Conservation (phyloP, 2,113 vertebrate species). For the Salvelinus namaycush region DNA sequence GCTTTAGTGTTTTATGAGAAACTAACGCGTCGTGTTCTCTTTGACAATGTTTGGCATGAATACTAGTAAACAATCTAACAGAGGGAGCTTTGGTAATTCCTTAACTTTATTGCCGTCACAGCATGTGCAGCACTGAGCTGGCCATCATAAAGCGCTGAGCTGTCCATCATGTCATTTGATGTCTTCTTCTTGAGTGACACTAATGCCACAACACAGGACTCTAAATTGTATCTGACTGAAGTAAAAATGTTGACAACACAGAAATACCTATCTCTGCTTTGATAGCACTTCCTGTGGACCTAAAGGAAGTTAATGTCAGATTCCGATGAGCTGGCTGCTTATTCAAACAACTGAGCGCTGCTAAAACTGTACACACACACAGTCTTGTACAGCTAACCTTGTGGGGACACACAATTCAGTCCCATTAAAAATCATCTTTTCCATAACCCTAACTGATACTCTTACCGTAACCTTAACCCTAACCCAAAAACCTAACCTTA, state of each 20-base stretch:
- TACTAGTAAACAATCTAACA: not conserved
- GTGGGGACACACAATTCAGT: too few species aligned
- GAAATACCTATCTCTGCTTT: not conserved
- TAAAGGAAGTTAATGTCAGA: constrained; percentile 1
- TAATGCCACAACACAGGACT: constrained; percentile 10
- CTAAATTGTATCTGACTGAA: not conserved
- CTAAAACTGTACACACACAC: not conserved
- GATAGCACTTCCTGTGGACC: not conserved
- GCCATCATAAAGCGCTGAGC: not conserved
- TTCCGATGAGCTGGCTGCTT: constrained; percentile 18
- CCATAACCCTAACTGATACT: not conserved
- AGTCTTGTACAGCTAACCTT: constrained; percentile 11
- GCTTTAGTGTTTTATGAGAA: not conserved
- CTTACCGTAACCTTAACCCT: too few species aligned
- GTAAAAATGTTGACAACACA: constrained; percentile 14
- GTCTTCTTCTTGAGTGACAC: constrained; percentile 6
- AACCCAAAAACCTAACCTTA: too few species aligned
- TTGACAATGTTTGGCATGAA: not conserved
- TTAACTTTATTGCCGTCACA: constrained; percentile 2
- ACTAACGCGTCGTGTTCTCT: not conserved
- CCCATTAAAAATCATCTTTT: too few species aligned
- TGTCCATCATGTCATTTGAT: constrained; percentile 6
- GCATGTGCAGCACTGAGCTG: constrained; percentile 1
- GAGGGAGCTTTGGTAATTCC: constrained; percentile 5
- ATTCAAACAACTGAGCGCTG: not conserved